Conservation (phyloP, 2,797 vertebrate species). For the Antrozous pallidus region DNA sequence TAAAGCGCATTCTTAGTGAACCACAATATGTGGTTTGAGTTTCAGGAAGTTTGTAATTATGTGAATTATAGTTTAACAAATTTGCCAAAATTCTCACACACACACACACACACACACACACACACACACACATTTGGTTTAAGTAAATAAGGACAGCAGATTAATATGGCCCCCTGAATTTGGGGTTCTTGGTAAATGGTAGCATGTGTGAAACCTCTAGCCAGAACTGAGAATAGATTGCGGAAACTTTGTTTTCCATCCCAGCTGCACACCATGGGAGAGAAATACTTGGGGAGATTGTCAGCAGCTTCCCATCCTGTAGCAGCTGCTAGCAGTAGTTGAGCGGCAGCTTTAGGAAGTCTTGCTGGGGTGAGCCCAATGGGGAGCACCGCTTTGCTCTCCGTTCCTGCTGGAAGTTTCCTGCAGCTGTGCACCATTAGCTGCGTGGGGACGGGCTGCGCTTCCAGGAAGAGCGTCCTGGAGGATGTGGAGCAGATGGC, state of each 20-base stretch:
- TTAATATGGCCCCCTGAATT: neutral
- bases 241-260: neutral
- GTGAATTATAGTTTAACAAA: neutral
- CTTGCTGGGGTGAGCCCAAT: neutral
- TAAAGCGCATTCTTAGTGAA: neutral
- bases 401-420: neutral
- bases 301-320: neutral
- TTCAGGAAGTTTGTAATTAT: neutral
- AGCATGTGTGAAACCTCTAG: neutral
- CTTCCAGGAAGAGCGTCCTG: neutral
- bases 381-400: neutral
- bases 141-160: neutral
- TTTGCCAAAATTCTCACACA: neutral
- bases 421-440: neutral
- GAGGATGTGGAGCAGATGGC: neutral
- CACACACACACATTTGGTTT: neutral
- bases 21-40: neutral
- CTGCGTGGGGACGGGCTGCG: neutral
- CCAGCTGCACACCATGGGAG: neutral
- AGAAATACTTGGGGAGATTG: constrained; percentile 2
- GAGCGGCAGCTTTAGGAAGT: neutral
- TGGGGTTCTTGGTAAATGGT: neutral
- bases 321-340: constrained; percentile 40
- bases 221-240: neutral
- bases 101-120: too few relatives aligned